phyloP scores from a whole-genome alignment of 2,888 invertebrate species.

The Pseudoips prasinana region DNA sequence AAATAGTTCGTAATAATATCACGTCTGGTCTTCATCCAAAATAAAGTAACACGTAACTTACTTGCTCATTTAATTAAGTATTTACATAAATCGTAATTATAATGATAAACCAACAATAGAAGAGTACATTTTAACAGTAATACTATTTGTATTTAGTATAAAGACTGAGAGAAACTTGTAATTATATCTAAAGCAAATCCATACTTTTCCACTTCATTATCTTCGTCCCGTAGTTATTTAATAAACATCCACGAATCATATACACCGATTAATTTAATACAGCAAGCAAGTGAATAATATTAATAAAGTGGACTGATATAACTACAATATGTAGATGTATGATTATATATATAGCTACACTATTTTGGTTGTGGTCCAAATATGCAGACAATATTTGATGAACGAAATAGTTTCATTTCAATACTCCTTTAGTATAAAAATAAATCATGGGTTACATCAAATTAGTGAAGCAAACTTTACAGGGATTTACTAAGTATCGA shows the following conservation, averaged over 20 bases:
- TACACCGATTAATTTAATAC: constrained; percentile 1
- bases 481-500: too few species aligned
- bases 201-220: constrained; percentile 21
- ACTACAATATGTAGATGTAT: too few species aligned
- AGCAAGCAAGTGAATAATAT: too few species aligned
- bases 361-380: too few species aligned
- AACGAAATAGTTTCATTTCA: too few species aligned
- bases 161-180: constrained; percentile 49
- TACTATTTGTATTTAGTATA: constrained; percentile 43
- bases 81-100: constrained; percentile 39
- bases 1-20: constrained; percentile 37
- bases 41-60: constrained; percentile 41
- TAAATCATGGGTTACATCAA: too few species aligned
- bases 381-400: too few species aligned
- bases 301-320: too few species aligned
- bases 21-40: constrained; percentile 30
- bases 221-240: constrained; percentile 11
- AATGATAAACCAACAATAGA: constrained; percentile 47
- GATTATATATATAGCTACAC: too few species aligned
- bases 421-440: too few species aligned
- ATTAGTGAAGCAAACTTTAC: too few species aligned
- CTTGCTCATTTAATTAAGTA: constrained; percentile 58
- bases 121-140: constrained; percentile 43
- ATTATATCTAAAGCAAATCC: constrained; percentile 34
- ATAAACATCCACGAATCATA: not conserved